phyloP scores from a whole-genome alignment of 2,888 invertebrate genomes.

The Platynereis dumerilii region DNA sequence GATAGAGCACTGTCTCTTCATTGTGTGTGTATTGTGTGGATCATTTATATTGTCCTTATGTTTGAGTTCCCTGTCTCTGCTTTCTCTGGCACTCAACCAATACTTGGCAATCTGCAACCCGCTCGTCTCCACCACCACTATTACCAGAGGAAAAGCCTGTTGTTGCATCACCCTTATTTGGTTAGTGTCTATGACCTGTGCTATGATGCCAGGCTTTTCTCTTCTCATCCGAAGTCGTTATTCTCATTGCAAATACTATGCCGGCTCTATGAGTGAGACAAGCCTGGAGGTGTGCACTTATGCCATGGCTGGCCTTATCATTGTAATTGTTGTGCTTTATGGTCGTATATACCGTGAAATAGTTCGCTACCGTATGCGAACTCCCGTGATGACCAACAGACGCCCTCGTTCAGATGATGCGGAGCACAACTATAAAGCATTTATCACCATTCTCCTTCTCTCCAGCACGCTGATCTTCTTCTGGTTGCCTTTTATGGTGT shows the following conservation, averaged over 20 bases:
- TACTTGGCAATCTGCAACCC: conserved; percentile 41
- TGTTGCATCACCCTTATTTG: conserved; percentile 32
- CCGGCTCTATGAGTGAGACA: conserved; percentile 25
- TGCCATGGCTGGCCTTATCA: conserved; percentile 35
- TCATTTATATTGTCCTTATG: conserved; percentile 34
- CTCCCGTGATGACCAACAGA: conserved; percentile 20
- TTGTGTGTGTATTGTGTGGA: conserved; percentile 34
- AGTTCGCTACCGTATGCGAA: conserved; percentile 32
- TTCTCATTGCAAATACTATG: conserved; percentile 26
- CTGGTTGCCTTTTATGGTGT: conserved; percentile 41
- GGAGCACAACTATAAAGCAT: conserved; percentile 43
- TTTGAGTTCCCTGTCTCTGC: conserved; percentile 35
- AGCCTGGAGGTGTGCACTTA: conserved; percentile 40
- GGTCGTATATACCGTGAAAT: conserved; percentile 38
- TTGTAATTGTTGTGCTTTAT: conserved; percentile 41
- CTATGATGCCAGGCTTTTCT: conserved; percentile 33
- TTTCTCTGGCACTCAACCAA: conserved; percentile 41
- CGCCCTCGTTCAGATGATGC: conserved; percentile 20
- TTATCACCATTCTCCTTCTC: conserved; percentile 41
- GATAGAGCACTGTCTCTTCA: conserved; percentile 37
- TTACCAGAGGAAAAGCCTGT: conserved; percentile 33
- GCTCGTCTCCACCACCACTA: conserved; percentile 35
- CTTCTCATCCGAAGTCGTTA: conserved; percentile 28
- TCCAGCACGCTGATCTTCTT: conserved; percentile 39
- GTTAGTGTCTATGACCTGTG: conserved; percentile 30